Base-by-base conservation (phyloP, 2,797 vertebrate genomes). In the Melopsittacus undulatus region DNA sequence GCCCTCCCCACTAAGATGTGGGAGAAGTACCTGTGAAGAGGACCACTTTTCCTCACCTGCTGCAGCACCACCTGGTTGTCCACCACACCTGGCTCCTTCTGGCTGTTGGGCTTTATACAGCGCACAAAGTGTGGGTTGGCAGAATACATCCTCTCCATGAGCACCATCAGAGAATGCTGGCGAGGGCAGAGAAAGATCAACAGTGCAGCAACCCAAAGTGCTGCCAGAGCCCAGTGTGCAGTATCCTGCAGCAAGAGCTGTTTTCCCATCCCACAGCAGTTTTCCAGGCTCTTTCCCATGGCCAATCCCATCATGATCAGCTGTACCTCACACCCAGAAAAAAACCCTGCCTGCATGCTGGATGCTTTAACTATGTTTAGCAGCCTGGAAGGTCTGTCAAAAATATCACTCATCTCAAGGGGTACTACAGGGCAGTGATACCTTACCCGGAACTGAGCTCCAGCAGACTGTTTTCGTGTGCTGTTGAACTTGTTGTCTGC, bases 141-240 rank as follows among this genome's bases (percentile, higher is more conserved):
- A 11, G 96, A 97, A 84, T 98, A 98, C 97, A 98, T 97, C 93
- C 92, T 98, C 95, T 98, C 98, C 98, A 98, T 98, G 17, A 98
- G 96, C 24, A 98, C 94, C 24, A 92, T 94, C n/a, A 98, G 94
- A 18, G 98, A 98, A 91, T 98, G 98, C 98, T 98, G 83, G 11
- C 3, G 27, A 88, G 23, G 52, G 49, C 63, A 92, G 51, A 85
- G 70, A 74, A 80, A 90, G 48, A 63, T 12, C 26, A 83, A n/a
- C 14, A 76, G 15, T 22, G 14, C 32, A 34, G 29, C 32, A 87
- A 82, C 22, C 2, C 36, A 68, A 76, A 87, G 30, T 14, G 18
- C 26, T 88, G 49, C 34, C 38, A 78, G 36, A 73, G 18, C 17
- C 59, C 5, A 0, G 29, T 1, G 0, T 32, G 45, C 29, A 72